Evolutionary conservation across 2,797 vertebrate genomes (phyloP).

Genomic region (Dallia pectoralis): DNA sequence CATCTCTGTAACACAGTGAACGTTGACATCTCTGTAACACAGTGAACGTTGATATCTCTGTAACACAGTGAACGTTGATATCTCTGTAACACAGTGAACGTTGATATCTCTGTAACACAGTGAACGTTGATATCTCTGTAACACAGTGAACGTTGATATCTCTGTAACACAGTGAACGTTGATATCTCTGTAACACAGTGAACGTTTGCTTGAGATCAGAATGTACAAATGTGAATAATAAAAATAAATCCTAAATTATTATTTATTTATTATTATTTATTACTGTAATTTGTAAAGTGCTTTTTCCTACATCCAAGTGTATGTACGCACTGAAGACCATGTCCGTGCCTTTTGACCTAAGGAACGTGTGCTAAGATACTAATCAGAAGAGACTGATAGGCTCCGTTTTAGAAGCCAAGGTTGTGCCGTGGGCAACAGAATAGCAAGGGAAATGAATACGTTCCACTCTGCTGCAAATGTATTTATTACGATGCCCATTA

Average conservation of each 20-base stretch:
- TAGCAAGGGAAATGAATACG: neutral
- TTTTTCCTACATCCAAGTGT: neutral
- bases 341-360: neutral
- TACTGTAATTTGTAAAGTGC: no score
- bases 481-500: neutral
- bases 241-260: no score
- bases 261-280: no score
- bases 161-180: neutral
- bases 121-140: neutral
- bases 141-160: no score
- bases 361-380: conserved; percentile 2
- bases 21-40: neutral
- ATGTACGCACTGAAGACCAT: neutral
- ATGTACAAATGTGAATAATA: neutral
- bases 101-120: no score
- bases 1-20: neutral
- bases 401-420: neutral
- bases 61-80: neutral
- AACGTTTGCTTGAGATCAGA: neutral
- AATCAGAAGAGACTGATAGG: neutral
- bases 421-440: neutral
- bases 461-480: neutral
- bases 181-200: neutral
- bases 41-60: no score
- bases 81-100: neutral